Percentiles rank a stretch among this genome's conserved stretches.
phyloP scores from a whole-genome alignment of 1,140 invertebrate species.

The Trachymyrmex cornetzi region DNA sequence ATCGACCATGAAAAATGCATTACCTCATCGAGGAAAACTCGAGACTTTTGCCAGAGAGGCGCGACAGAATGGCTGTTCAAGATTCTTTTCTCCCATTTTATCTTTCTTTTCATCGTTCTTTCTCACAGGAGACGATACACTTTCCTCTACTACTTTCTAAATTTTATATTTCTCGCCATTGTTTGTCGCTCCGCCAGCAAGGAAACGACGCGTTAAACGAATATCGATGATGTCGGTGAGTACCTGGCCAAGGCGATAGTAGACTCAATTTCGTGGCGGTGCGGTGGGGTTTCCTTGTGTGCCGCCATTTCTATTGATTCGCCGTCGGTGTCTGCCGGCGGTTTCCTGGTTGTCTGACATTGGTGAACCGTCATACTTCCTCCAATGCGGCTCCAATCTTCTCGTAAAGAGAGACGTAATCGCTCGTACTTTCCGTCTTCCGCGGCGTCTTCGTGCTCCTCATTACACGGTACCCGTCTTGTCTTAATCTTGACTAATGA shows the following conservation, averaged over 20 bases:
- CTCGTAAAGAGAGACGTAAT: conserved; percentile 47
- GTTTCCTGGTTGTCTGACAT: conserved; percentile 71
- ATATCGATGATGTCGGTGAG: conserved; percentile 78
- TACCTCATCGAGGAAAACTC: neutral
- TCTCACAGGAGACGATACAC: neutral
- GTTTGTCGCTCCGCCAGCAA: conserved; percentile 73
- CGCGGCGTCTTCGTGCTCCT: conserved; percentile 50
- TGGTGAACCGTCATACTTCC: conserved; percentile 68
- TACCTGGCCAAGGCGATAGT: conserved; percentile 80
- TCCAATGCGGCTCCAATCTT: conserved; percentile 33
- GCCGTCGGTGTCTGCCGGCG: conserved; percentile 59
- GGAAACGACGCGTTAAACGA: conserved; percentile 79
- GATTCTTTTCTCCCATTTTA: conserved; percentile 18
- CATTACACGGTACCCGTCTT: conserved; percentile 46
- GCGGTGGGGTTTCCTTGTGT: conserved; percentile 72
- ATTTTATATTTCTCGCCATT: conserved; percentile 78
- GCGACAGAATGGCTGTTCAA: neutral
- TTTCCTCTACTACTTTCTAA: conserved; percentile 58
- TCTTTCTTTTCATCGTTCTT: neutral
- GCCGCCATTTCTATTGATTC: conserved; percentile 72
- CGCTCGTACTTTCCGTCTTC: conserved; percentile 47
- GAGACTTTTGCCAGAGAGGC: neutral
- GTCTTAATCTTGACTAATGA: conserved; percentile 66
- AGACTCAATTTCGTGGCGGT: conserved; percentile 77
- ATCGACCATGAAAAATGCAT: conserved; percentile 51